Percentiles rank a stretch among this genome's conserved stretches.
Conservation (phyloP, 92 coral and sea anemone species). For the Virgularia gustaviana region DNA sequence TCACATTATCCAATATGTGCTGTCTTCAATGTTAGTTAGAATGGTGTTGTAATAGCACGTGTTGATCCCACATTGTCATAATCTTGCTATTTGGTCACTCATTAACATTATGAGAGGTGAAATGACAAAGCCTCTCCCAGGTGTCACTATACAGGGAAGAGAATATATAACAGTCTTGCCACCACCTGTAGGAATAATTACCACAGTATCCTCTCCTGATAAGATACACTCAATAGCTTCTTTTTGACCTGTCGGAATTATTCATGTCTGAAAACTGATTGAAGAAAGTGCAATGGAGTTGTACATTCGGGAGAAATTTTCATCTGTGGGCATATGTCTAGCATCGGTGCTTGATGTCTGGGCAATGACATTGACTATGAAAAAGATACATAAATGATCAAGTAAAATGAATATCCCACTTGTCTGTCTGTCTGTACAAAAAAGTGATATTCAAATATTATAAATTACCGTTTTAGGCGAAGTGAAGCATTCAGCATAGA, state of each 20-base stretch:
- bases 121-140: constrained; percentile 3
- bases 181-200: too few species aligned
- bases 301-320: too few species aligned
- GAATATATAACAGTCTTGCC: constrained; percentile 33
- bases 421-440: too few species aligned
- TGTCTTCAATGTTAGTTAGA: neutral
- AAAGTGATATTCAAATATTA: neutral
- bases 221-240: neutral
- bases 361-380: too few species aligned
- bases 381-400: too few species aligned
- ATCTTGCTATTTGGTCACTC: constrained; percentile 7
- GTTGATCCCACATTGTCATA: constrained; percentile 4
- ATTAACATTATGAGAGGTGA: constrained; percentile 4
- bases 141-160: neutral
- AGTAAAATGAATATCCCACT: too few species aligned
- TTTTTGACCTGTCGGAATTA: constrained; percentile 9
- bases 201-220: constrained; percentile 7
- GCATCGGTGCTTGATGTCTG: too few species aligned
- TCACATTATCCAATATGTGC: too few species aligned
- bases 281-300: too few species aligned
- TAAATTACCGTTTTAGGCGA: neutral
- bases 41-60: constrained; percentile 1
- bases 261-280: too few species aligned
- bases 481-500: neutral
- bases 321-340: too few species aligned